Evolutionary conservation across 2,113 vertebrate species (phyloP).

Genomic region (Eudorcas thomsonii): DNA sequence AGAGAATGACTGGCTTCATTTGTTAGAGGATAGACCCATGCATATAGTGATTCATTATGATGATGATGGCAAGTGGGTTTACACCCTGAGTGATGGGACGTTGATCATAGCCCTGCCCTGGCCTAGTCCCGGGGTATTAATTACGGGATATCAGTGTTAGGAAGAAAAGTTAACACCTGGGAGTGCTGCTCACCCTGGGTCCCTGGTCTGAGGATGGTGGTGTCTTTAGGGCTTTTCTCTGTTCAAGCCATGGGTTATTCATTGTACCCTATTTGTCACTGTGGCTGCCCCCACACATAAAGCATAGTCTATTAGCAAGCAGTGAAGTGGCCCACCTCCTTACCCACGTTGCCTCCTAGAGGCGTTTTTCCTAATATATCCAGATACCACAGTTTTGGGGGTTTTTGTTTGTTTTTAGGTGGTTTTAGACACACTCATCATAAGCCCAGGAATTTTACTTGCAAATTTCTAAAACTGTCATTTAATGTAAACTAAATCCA

Average conservation of each 20-base stretch:
- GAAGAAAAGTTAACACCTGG: not conserved
- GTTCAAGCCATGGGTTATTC: fast-evolving
- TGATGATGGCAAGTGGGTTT: not conserved
- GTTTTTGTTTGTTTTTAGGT: not conserved
- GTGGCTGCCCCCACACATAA: not conserved
- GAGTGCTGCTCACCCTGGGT: not conserved
- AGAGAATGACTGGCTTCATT: not conserved
- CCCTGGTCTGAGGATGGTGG: not conserved
- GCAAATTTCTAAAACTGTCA: not conserved
- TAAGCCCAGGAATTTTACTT: not conserved
- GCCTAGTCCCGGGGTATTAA: not conserved
- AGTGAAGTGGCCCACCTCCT: not conserved
- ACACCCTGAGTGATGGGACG: not conserved
- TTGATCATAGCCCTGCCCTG: not conserved
- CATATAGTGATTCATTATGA: not conserved
- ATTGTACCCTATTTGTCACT: fast-evolving
- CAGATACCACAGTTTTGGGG: not conserved
- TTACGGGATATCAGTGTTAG: not conserved
- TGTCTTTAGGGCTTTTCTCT: fast-evolving
- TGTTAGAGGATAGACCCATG: not conserved
- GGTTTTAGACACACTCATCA: not conserved
- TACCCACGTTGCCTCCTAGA: not conserved
- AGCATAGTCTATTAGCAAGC: not conserved
- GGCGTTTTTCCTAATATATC: not conserved
- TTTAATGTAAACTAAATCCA: not conserved